Conservation (phyloP, 53 echinoderm and acorn worm genomes). For the Holothuria leucospilota region DNA sequence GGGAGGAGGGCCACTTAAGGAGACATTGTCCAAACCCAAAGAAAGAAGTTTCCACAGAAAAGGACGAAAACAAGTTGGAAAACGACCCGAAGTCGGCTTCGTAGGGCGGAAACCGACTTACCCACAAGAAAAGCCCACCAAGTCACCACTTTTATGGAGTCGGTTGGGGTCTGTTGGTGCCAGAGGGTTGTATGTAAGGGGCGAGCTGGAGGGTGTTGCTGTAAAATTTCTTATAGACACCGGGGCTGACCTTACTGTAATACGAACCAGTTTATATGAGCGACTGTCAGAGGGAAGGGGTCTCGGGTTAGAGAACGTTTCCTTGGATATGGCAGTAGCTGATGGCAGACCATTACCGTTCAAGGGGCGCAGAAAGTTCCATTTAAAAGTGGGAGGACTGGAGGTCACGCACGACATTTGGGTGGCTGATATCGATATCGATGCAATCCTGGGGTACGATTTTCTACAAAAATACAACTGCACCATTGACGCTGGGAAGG, state of each 20-base stretch:
- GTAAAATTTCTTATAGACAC: too few relatives aligned
- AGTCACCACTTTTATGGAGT: too few relatives aligned
- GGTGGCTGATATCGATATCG: too few relatives aligned
- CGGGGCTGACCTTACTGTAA: neutral
- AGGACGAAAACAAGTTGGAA: neutral
- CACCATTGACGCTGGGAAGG: too few relatives aligned
- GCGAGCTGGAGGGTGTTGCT: too few relatives aligned
- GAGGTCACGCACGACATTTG: conserved; percentile 6
- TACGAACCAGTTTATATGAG: neutral
- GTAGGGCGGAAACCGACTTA: conserved; percentile 12
- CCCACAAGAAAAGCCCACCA: neutral
- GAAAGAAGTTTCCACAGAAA: neutral
- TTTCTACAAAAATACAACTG: neutral
- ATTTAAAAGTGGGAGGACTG: neutral
- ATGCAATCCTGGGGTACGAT: too few relatives aligned
- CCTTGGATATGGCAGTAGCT: neutral
- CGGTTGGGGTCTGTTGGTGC: neutral
- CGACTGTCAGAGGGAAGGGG: neutral
- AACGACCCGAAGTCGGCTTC: too few relatives aligned
- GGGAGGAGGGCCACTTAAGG: conserved; percentile 17
- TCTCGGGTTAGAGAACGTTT: neutral
- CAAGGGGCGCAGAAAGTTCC: neutral
- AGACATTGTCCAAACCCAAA: neutral
- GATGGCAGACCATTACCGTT: too few relatives aligned
- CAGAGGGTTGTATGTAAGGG: too few relatives aligned